Percentiles rank a stretch among this genome's conserved stretches.
Evolutionary conservation across 2,113 vertebrate genomes (phyloP).

Genomic region (Neogale vison): DNA sequence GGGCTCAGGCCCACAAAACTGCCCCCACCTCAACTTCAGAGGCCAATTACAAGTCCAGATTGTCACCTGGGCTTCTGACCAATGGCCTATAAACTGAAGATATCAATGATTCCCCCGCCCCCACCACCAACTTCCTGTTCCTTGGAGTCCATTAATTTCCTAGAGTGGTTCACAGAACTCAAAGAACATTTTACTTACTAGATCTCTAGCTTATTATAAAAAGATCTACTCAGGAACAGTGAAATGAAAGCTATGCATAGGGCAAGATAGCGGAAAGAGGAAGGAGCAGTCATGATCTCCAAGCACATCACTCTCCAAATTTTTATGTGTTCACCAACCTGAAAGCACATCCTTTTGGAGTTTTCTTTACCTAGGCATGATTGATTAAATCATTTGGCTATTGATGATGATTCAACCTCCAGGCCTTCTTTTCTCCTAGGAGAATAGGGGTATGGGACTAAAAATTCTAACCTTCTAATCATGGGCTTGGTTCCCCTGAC

Average conservation of each 20-base stretch:
- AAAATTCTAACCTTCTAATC: not conserved
- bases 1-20: not conserved
- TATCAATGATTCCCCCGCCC: not conserved
- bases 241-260: not conserved
- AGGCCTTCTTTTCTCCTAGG: not conserved
- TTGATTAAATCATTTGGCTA: not conserved
- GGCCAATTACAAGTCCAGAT: not conserved
- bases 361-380: not conserved
- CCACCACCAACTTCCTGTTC: not conserved
- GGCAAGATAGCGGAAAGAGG: not conserved
- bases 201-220: not conserved
- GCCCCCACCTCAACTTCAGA: not conserved
- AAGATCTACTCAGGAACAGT: not conserved
- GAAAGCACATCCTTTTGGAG: not conserved
- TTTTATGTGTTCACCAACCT: not conserved
- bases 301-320: not conserved
- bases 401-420: not conserved
- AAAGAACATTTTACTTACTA: not conserved
- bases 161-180: not conserved
- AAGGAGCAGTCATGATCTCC: not conserved
- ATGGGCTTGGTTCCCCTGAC: not conserved
- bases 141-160: not conserved
- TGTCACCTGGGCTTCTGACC: not conserved
- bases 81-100: not conserved
- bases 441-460: not conserved